phyloP scores from a whole-genome alignment of 2,113 vertebrate species.

The Jacana jacana region DNA sequence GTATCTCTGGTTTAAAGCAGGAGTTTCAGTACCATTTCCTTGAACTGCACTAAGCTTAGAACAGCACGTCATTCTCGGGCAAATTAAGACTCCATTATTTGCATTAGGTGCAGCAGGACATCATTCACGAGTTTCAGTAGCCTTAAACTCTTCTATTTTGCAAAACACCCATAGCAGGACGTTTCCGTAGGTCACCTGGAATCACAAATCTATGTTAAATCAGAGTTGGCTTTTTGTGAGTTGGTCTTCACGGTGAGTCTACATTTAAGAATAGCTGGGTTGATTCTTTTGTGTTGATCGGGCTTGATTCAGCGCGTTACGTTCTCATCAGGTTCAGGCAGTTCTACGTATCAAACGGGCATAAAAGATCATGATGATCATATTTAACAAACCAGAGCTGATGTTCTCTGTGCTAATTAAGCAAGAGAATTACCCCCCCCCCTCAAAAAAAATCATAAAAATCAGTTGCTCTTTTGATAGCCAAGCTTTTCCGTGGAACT shows the following conservation, averaged over 20 bases:
- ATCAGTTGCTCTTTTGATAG: not conserved
- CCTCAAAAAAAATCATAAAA: not conserved
- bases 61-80: not conserved
- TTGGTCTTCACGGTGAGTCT: not conserved
- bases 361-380: not conserved
- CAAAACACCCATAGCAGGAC: not conserved
- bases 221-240: not conserved
- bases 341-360: not conserved
- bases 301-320: not conserved
- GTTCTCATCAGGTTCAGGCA: not conserved
- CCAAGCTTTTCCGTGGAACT: not conserved
- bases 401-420: not conserved
- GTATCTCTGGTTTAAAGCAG: not conserved
- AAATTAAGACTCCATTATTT: not conserved
- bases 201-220: not conserved
- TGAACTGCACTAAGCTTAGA: not conserved
- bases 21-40: not conserved
- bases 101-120: not conserved
- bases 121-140: not conserved
- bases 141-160: not conserved
- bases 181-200: not conserved
- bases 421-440: not conserved
- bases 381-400: not conserved
- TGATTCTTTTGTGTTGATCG: not conserved
- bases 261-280: not conserved